phyloP scores from a whole-genome alignment of 2,113 vertebrate genomes.

The Apteryx mantelli region DNA sequence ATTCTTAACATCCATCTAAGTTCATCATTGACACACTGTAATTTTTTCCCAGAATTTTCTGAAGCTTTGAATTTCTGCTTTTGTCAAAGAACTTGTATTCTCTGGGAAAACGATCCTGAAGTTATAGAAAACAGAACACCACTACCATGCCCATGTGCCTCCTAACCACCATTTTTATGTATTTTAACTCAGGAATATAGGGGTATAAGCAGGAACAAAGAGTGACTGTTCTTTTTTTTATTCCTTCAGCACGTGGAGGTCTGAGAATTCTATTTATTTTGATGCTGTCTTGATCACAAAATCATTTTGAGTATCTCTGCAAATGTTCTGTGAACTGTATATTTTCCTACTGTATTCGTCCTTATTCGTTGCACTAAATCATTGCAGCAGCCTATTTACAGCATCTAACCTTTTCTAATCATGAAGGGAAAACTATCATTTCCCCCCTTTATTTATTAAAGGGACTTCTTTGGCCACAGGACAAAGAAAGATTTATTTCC shows the following conservation, averaged over 20 bases:
- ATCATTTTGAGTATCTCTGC: neutral
- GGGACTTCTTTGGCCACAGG: too few species aligned
- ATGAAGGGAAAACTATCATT: neutral
- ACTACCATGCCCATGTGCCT: neutral
- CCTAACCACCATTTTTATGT: accelerated
- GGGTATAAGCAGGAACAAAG: neutral
- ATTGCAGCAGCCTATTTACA: neutral
- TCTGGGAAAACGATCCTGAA: neutral
- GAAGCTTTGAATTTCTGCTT: neutral
- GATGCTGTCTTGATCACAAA: neutral
- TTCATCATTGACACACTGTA: neutral
- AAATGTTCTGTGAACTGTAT: neutral
- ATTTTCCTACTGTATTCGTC: neutral
- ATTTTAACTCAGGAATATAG: neutral
- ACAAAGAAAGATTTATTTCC: neutral
- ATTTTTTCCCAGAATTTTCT: neutral
- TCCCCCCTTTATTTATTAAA: neutral
- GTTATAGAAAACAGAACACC: neutral
- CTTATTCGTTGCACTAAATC: neutral
- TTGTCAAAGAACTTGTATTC: neutral
- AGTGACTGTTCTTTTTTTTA: neutral
- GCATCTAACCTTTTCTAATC: neutral
- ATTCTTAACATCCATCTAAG: neutral
- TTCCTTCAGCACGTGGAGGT: too few species aligned
- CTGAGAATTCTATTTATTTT: neutral